Evolutionary conservation across 2,797 vertebrate species (phyloP), one percentile per base, ranked within the genome.

Genomic region (Philypnodon macrostomus): DNA sequence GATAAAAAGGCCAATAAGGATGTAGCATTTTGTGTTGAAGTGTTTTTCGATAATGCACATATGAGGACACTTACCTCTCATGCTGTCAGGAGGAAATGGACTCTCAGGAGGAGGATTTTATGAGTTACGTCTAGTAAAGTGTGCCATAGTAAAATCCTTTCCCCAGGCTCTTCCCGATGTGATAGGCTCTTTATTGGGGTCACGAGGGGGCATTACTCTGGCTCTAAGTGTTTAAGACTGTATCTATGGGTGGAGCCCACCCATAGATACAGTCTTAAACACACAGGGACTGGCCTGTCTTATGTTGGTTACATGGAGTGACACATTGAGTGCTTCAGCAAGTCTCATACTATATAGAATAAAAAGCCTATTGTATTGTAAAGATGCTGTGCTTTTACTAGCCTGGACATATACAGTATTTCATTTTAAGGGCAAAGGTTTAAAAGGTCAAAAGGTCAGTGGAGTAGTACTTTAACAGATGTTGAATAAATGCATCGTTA

Each of bases 181-280:
- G 70, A 81, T 76, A 65, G 58, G 63, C 45, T 76, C 63, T 62
- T 86, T 84, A 84, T 76, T 83, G 77, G 72, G 85, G 79, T 84
- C 78, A 77, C 34, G n/a, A 66, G 47, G 64, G 70, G 68, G 47
- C 50, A 5, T 36, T 34, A 51, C 45, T 53, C 18, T 48, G 41
- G 49, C 50, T 53, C 27, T 14, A 19, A 45, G 57, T 45, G 41
- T 53, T 31, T 51, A 38, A 41, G 23, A 29, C n/a, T 37, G 39
- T 14, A 29, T 32, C 33, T 32, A 37, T 36, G 45, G 33, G 47
- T 23, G 29, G 2, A n/a, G n/a, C n/a, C n/a, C n/a, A n/a, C n/a
- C n/a, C n/a, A n/a, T n/a, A n/a, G n/a, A n/a, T n/a, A n/a, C n/a
- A n/a, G n/a, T n/a, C n/a, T n/a, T n/a, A n/a, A n/a, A n/a, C n/a